phyloP scores from a whole-genome alignment of 2,888 invertebrate species.

The Celastrina argiolus region DNA sequence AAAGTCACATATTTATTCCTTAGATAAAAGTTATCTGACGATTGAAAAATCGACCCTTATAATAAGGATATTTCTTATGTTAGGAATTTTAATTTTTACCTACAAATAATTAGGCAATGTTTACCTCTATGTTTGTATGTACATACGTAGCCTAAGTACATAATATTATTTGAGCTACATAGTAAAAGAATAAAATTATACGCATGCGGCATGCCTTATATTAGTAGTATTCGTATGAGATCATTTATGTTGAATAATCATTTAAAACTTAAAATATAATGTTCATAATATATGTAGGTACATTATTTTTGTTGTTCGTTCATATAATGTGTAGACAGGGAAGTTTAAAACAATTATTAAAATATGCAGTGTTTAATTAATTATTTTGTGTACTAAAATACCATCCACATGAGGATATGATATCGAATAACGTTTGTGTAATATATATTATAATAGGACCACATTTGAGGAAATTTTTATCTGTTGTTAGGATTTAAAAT shows the following conservation, averaged over 20 bases:
- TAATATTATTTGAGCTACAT: too few species aligned
- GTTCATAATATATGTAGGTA: too few species aligned
- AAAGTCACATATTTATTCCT: too few species aligned
- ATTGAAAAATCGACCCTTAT: too few species aligned
- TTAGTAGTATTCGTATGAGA: not conserved
- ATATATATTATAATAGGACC: not conserved
- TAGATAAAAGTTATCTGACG: too few species aligned
- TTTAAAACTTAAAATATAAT: not conserved
- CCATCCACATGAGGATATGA: not conserved
- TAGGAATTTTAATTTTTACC: not conserved
- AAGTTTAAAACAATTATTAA: not conserved
- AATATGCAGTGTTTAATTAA: not conserved
- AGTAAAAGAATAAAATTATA: too few species aligned
- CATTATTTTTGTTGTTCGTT: too few species aligned
- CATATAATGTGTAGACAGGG: not conserved
- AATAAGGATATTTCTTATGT: not conserved
- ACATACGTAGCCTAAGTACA: too few species aligned
- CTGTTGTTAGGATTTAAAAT: not conserved
- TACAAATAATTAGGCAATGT: too few species aligned
- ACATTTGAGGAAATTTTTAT: not conserved
- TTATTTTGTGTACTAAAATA: not conserved
- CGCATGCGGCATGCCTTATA: too few species aligned
- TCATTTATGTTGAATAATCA: not conserved
- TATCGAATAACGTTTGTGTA: not conserved
- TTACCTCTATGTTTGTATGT: too few species aligned